Evolutionary conservation across 2,797 vertebrate species (phyloP).

Genomic region (Psittacula echo): DNA sequence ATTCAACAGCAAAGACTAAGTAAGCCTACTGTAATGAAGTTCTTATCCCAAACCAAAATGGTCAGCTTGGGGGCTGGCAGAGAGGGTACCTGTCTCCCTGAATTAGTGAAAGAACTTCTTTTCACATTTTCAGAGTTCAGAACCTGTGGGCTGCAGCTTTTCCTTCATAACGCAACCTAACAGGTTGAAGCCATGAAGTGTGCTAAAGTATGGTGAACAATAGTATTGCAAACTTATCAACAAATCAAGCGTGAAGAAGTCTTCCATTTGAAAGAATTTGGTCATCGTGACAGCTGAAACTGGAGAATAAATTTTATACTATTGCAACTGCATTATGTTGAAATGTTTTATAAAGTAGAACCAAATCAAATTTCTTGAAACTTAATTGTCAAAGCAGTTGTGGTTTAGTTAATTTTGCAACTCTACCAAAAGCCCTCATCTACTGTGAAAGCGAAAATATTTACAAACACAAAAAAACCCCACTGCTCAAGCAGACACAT

Average conservation of each 20-base stretch:
- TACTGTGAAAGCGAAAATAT: not conserved
- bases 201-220: not conserved
- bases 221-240: not conserved
- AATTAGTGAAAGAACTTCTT: not conserved
- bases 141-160: not conserved
- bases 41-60: not conserved
- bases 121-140: not conserved
- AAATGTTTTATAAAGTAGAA: not conserved
- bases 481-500: not conserved
- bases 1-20: not conserved
- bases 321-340: not conserved
- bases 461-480: not conserved
- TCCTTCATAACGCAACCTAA: not conserved
- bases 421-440: not conserved
- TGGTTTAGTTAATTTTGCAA: not conserved
- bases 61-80: fast-evolving
- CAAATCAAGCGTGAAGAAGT: not conserved
- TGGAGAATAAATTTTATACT: not conserved
- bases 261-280: not conserved
- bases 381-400: not conserved
- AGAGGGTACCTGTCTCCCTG: not conserved
- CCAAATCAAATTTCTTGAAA: not conserved
- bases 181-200: not conserved
- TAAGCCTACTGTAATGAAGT: not conserved
- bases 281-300: not conserved